Conservation (phyloP, 2,797 vertebrate species). For the Eurystomus glaucurus region DNA sequence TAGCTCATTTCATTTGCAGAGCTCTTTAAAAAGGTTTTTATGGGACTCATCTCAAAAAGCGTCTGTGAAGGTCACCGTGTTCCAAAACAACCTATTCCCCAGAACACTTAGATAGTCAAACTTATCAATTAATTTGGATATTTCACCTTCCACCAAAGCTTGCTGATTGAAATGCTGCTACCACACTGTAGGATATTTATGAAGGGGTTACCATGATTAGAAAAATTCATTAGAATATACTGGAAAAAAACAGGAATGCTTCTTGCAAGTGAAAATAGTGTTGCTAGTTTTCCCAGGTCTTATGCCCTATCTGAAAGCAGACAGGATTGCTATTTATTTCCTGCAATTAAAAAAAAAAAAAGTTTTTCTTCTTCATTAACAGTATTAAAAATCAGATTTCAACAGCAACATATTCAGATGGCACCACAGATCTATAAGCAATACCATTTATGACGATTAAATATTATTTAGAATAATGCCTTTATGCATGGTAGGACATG, state of each 20-base stretch:
- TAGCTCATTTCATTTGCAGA: constrained; percentile 8
- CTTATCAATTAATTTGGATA: not conserved
- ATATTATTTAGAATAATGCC: not conserved
- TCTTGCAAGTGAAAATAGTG: not conserved
- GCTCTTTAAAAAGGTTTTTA: not conserved
- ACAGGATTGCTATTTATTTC: not conserved
- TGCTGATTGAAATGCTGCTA: not conserved
- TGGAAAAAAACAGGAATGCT: not conserved
- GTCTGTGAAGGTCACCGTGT: not conserved
- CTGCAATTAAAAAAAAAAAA: not conserved
- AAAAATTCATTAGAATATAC: not conserved
- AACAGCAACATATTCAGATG: not conserved
- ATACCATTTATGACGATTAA: not conserved
- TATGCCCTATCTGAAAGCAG: not conserved
- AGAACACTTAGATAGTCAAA: not conserved
- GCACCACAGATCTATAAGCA: not conserved
- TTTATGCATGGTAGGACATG: not conserved
- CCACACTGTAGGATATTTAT: not conserved
- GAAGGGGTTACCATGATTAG: not conserved
- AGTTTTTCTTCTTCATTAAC: not conserved
- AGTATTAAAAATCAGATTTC: not conserved
- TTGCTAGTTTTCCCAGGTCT: not conserved
- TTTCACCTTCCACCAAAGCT: not conserved
- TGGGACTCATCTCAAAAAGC: not conserved
- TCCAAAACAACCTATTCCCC: not conserved